phyloP scores from a whole-genome alignment of 2,888 invertebrate species.

The Sipha maydis region DNA sequence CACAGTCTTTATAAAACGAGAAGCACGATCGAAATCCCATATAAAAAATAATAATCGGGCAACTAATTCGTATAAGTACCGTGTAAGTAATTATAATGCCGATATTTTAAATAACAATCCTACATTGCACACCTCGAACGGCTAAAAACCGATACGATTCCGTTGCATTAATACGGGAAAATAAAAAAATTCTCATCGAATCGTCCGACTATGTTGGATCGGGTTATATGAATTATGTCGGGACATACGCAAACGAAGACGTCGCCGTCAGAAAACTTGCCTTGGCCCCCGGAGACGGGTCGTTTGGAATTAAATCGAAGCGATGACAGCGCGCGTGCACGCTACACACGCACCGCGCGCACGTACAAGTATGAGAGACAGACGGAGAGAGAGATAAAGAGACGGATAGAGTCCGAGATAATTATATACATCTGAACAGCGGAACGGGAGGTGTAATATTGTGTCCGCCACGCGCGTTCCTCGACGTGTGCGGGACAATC shows the following conservation, averaged over 20 bases:
- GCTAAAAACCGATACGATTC: not conserved
- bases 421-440: not conserved
- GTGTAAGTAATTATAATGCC: too few relatives aligned
- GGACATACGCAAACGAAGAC: not conserved
- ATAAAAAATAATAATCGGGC: too few relatives aligned
- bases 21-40: too few relatives aligned
- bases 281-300: conserved; percentile 6
- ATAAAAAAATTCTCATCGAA: too few relatives aligned
- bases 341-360: too few relatives aligned
- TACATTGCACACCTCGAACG: too few relatives aligned
- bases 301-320: conserved; percentile 21
- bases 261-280: not conserved
- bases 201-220: not conserved
- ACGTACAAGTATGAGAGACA: too few relatives aligned
- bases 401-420: not conserved
- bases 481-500: not conserved
- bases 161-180: not conserved
- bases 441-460: not conserved
- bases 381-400: too few relatives aligned
- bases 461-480: not conserved
- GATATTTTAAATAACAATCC: too few relatives aligned
- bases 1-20: too few relatives aligned
- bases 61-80: too few relatives aligned
- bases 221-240: not conserved
- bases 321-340: conserved; percentile 17